Evolutionary conservation across 2,113 vertebrate genomes (phyloP).

Genomic region (Spizaetus ornatus): DNA sequence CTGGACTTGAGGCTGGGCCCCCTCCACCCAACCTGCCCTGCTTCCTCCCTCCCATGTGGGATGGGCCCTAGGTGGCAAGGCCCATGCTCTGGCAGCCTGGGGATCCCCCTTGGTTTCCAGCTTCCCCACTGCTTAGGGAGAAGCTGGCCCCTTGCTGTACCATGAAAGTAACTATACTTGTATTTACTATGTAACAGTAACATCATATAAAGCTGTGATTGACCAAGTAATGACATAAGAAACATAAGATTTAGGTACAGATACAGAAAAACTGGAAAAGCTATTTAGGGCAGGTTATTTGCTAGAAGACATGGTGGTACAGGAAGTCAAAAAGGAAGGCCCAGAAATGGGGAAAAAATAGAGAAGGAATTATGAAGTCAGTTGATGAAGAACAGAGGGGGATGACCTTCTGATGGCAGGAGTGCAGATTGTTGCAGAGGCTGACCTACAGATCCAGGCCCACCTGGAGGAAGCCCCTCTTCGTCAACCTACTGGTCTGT

Average conservation of each 20-base stretch:
- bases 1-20: accelerated
- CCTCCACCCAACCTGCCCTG: neutral
- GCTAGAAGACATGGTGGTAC: neutral
- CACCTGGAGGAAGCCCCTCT: neutral
- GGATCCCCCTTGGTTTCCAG: neutral
- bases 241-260: neutral
- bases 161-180: neutral
- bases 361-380: neutral
- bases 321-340: neutral
- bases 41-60: neutral
- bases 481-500: neutral
- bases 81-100: neutral
- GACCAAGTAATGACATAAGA: neutral
- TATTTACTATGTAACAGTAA: neutral
- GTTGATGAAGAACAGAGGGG: neutral
- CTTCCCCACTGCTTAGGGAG: neutral
- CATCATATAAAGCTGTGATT: neutral
- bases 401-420: neutral
- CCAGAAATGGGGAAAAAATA: neutral
- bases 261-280: neutral
- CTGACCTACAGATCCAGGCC: neutral
- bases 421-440: neutral
- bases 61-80: neutral
- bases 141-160: neutral
- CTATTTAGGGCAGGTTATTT: neutral